A percentile compares a stretch with the other conserved stretches of the same genome.
Conservation (phyloP, 1,140 invertebrate species). For the Drosophila guanche region DNA sequence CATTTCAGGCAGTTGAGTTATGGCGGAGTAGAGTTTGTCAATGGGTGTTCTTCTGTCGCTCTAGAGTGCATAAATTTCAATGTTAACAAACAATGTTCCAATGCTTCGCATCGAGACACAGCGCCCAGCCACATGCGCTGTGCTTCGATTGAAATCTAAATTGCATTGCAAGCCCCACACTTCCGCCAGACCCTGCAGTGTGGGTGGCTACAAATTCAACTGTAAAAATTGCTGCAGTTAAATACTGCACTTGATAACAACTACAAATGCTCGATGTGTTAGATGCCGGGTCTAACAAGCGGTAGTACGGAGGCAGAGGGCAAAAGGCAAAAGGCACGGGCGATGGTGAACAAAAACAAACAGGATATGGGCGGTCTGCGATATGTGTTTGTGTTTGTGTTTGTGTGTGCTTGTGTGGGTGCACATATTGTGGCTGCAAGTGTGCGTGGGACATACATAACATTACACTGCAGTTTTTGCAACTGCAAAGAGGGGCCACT, state of each 20-base stretch:
- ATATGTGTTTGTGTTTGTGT: slow-evolving; percentile 36
- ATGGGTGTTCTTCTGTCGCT: slow-evolving; percentile 8
- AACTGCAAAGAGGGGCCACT: slow-evolving; percentile 51
- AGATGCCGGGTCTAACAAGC: slow-evolving; percentile 66
- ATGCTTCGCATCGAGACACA: slow-evolving; percentile 20
- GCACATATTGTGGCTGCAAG: neutral
- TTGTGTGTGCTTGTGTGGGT: slow-evolving; percentile 21
- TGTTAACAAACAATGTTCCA: slow-evolving; percentile 46
- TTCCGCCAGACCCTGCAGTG: neutral
- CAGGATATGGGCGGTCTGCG: slow-evolving; percentile 69
- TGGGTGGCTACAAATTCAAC: slow-evolving; percentile 58
- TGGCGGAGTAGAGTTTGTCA: slow-evolving; percentile 25
- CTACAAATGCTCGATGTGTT: slow-evolving; percentile 69
- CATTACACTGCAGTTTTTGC: slow-evolving; percentile 68
- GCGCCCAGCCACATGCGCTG: slow-evolving; percentile 25
- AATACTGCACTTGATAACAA: slow-evolving; percentile 75
- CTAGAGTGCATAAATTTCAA: slow-evolving; percentile 68
- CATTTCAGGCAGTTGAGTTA: slow-evolving; percentile 4
- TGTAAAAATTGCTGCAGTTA: slow-evolving; percentile 76
- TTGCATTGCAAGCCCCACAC: slow-evolving; percentile 53
- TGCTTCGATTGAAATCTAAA: slow-evolving; percentile 73
- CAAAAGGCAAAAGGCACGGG: slow-evolving; percentile 12
- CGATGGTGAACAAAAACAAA: slow-evolving; percentile 66
- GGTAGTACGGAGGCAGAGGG: slow-evolving; percentile 32
- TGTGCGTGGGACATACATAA: slow-evolving; percentile 62